These are phyloP conservation scores for Eulacestoma nigropectus DNA, from an alignment of 2,113 vertebrate genomes.

Conservation along the genomic window DNA sequence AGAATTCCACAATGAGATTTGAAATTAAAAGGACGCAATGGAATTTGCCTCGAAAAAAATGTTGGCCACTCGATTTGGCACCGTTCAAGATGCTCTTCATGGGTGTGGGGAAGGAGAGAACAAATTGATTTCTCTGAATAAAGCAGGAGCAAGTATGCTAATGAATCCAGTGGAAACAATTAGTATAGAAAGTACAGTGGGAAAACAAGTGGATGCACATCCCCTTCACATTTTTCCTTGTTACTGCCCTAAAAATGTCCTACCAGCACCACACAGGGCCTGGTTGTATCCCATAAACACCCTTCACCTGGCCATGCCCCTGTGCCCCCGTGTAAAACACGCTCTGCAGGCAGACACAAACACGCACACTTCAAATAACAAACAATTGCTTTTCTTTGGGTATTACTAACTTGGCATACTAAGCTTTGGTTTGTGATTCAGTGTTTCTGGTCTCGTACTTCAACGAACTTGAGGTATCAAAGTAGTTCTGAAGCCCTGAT, in stretches of 20 bases:
- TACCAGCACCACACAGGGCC: not conserved
- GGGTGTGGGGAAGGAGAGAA: not conserved
- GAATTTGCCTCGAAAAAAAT: slow-evolving; percentile 59
- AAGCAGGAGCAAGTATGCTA: not conserved
- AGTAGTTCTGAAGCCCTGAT: not conserved
- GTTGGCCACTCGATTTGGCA: not conserved
- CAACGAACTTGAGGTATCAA: not conserved
- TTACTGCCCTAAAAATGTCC: not conserved
- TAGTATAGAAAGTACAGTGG: not conserved
- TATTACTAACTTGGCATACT: not conserved
- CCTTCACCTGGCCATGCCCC: not conserved
- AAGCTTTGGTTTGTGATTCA: slow-evolving; percentile 6
- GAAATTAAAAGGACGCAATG: slow-evolving; percentile 65
- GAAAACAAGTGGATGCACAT: not conserved
- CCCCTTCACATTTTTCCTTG: not conserved
- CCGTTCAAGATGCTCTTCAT: not conserved
- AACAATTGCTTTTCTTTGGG: not conserved
- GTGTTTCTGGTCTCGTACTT: not conserved
- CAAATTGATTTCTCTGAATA: not conserved
- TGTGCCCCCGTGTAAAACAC: not conserved
- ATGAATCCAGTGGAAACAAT: slow-evolving; percentile 8
- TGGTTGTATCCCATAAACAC: not conserved
- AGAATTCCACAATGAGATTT: slow-evolving; percentile 63
- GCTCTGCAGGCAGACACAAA: not conserved
- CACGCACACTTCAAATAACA: not conserved